Evolutionary conservation across 1,140 invertebrate genomes (phyloP), one percentile per base, ranked within the genome.

Genomic region (Drosophila erecta): DNA sequence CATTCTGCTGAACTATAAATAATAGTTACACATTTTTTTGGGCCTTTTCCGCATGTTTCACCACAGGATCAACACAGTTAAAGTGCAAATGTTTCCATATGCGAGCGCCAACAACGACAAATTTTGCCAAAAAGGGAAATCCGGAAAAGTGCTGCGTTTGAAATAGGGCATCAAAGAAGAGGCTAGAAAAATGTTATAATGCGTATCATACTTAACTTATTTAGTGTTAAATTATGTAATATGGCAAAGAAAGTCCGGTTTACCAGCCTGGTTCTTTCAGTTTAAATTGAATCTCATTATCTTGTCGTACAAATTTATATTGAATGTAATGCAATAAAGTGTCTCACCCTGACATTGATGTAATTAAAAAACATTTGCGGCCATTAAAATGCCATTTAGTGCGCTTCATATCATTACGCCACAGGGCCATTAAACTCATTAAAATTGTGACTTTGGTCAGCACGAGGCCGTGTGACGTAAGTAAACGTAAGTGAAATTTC

Each of bases 351-450:
- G 72, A 43, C 66, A 64, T 60, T 87, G 40, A 79, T 87, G 55
- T 61, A 70, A 87, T 83, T 78, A 83, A 77, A 86, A 85, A 59
- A 77, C 76, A 77, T 86, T 85, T 77, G 58, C 67, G 38, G 69
- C 83, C 79, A 86, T 87, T 86, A 83, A 87, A 86, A 76, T 65
- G 79, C 14, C 75, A 76, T 81, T 86, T 80, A 62, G 73, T 86
- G 24, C 56, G 47, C 60, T 78, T 81, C 76, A 78, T 75, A 78
- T 60, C 83, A 78, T 84, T 76, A 85, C 65, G 49, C 37, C 62
- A 46, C 59, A 62, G 76, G 60, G 49, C 72, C 77, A 85, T 86
- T 87, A 87, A 87, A 87, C 69, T 86, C 83, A 86, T 86, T 86
- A 87, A 65, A 76, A 79, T 86, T 81, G 75, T 67, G 62, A 70